phyloP scores from a whole-genome alignment of 2,113 vertebrate species.

The Engystomops pustulosus region DNA sequence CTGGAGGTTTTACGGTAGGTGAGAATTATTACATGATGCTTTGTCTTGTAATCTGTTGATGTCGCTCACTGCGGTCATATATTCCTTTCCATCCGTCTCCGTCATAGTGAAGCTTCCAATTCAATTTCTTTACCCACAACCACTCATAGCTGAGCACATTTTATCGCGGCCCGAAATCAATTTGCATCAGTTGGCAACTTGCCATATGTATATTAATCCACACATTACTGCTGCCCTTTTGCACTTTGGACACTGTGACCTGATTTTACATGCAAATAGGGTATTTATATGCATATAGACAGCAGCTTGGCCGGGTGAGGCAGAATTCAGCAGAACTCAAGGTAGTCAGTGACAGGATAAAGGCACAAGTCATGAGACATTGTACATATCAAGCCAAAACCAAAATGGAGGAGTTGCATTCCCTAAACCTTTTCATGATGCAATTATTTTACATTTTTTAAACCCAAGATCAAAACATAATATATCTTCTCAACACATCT shows the following conservation, averaged over 20 bases:
- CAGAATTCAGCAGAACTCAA: background rate
- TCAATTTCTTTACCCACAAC: background rate
- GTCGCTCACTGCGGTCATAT: background rate
- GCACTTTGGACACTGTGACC: background rate
- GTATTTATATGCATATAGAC: constrained; percentile 4
- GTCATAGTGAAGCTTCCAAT: background rate
- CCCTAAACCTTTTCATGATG: too few species aligned
- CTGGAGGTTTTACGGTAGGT: too few species aligned
- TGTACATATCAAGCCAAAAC: too few species aligned
- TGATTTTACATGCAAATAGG: constrained; percentile 15
- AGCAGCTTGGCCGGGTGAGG: background rate
- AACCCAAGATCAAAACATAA: too few species aligned
- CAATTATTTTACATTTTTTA: too few species aligned
- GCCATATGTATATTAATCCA: background rate
- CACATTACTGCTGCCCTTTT: background rate
- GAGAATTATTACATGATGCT: too few species aligned
- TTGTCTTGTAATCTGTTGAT: background rate
- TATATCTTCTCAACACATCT: too few species aligned
- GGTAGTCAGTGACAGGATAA: background rate
- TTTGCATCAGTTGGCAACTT: background rate
- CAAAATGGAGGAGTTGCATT: too few species aligned
- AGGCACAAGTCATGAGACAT: background rate
- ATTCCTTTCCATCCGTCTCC: background rate
- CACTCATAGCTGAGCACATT: background rate
- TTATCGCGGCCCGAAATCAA: background rate